A percentile compares a stretch with the other conserved stretches of the same genome.
phyloP scores from a whole-genome alignment of 2,113 vertebrate species.

The Calonectris borealis region DNA sequence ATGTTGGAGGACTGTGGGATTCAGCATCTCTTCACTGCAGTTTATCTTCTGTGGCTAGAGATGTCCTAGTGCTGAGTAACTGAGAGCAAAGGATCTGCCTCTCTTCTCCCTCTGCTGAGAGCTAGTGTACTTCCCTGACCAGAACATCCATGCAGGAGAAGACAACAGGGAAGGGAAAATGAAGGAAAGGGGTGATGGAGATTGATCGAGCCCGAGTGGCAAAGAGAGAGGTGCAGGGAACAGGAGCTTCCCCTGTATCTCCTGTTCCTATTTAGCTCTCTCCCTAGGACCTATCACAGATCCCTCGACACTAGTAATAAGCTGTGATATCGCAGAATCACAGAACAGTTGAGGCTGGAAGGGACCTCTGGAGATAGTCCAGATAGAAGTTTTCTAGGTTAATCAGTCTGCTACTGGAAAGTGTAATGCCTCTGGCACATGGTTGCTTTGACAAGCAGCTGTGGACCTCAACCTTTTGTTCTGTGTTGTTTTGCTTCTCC shows the following conservation, averaged over 20 bases:
- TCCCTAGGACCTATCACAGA: background rate
- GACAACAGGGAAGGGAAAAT: background rate
- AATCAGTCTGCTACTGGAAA: background rate
- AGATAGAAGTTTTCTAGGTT: background rate
- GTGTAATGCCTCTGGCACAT: background rate
- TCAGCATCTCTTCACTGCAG: background rate
- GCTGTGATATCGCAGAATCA: background rate
- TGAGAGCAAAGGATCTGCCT: background rate
- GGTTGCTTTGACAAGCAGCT: background rate
- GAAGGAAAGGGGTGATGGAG: background rate
- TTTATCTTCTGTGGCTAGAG: background rate
- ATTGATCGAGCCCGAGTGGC: background rate
- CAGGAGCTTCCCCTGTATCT: background rate
- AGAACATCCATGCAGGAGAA: background rate
- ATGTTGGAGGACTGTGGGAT: background rate
- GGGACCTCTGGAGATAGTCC: background rate
- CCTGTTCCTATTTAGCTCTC: background rate
- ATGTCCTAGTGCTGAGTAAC: background rate
- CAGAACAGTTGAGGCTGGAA: background rate
- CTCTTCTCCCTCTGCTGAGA: background rate
- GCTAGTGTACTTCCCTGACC: background rate
- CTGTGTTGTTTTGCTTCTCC: background rate
- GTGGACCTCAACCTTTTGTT: conserved; percentile 4
- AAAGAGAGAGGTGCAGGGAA: background rate
- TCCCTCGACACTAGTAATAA: background rate